A percentile compares a stretch with the other conserved stretches of the same genome.
Conservation (phyloP, 1,140 invertebrate genomes). For the Plectrocnemia conspersa region DNA sequence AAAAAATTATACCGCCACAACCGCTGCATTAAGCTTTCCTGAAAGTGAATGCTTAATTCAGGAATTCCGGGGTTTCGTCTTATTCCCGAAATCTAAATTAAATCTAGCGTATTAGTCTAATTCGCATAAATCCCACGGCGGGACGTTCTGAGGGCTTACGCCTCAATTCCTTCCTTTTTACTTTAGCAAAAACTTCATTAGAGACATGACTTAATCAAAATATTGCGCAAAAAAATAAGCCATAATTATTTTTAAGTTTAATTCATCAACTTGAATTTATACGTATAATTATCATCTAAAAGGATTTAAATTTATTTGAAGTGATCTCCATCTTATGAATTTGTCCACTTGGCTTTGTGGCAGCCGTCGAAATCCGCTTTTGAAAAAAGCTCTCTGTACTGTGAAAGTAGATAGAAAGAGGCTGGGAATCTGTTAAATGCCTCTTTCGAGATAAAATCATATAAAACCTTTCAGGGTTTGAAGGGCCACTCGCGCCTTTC, state of each 20-base stretch:
- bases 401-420: neutral
- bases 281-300: too few species aligned
- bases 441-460: constrained; percentile 8
- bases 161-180: neutral
- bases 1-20: neutral
- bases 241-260: too few species aligned
- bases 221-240: too few species aligned
- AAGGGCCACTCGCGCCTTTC: neutral
- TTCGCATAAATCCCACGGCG: neutral
- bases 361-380: constrained; percentile 19
- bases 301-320: constrained; percentile 26
- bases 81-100: constrained; percentile 4
- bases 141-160: neutral
- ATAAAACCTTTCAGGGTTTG: constrained; percentile 7
- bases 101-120: constrained; percentile 3
- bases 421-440: neutral
- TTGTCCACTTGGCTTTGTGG: constrained; percentile 15
- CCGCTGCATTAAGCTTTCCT: constrained; percentile 2
- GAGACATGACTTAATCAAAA: too few species aligned
- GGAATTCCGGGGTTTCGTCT: too few species aligned
- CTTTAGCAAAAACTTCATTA: too few species aligned
- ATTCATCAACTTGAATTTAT: too few species aligned
- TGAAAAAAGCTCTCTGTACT: constrained; percentile 15
- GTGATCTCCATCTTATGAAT: too few species aligned
- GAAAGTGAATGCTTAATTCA: constrained; percentile 5